phyloP scores from a whole-genome alignment of 2,113 vertebrate species.

The Silurus glanis region DNA sequence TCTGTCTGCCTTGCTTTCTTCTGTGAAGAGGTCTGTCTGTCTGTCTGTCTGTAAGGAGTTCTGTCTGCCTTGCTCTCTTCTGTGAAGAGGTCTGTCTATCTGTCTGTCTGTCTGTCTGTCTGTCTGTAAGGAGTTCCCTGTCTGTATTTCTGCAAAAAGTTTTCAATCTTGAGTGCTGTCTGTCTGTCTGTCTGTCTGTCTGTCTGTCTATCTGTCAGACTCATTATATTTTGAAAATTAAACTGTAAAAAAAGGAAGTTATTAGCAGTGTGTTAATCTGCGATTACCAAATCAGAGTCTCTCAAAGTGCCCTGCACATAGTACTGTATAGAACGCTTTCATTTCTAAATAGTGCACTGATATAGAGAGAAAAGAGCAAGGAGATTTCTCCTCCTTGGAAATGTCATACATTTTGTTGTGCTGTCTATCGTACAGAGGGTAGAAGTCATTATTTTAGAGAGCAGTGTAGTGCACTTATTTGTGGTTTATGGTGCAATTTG shows the following conservation, averaged over 20 bases:
- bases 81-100: too few relatives aligned
- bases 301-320: not conserved
- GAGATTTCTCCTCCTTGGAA: not conserved
- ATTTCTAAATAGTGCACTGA: not conserved
- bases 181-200: too few relatives aligned
- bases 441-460: not conserved
- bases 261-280: not conserved
- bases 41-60: too few relatives aligned
- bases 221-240: not conserved
- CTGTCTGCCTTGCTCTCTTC: too few relatives aligned
- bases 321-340: not conserved
- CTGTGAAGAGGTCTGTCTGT: too few relatives aligned
- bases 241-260: not conserved
- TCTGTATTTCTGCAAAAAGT: too few relatives aligned
- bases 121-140: too few relatives aligned
- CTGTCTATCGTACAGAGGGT: not conserved
- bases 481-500: conserved; percentile 4
- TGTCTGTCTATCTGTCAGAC: too few relatives aligned
- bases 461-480: not conserved
- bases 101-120: too few relatives aligned
- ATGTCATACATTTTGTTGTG: not conserved
- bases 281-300: not conserved
- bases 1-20: too few relatives aligned
- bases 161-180: too few relatives aligned
- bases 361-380: not conserved